Percentiles rank a stretch among this genome's conserved stretches.
Evolutionary conservation across 2,113 vertebrate genomes (phyloP).

Genomic region (Odontesthes bonariensis): DNA sequence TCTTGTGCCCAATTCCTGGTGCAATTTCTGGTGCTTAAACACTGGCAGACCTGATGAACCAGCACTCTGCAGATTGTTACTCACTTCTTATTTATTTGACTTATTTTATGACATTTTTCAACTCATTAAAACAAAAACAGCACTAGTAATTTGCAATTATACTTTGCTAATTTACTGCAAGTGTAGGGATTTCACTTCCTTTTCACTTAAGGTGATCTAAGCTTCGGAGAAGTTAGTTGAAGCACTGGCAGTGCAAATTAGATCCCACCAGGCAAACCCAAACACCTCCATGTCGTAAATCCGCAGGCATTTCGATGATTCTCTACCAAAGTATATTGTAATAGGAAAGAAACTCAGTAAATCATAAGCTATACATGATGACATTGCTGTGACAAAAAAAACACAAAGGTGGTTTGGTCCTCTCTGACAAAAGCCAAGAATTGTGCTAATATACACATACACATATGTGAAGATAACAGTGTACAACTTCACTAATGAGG

Average conservation of each 20-base stretch:
- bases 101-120: constrained; percentile 3
- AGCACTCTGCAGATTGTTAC: neutral
- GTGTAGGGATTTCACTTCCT: neutral
- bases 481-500: neutral
- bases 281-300: constrained; percentile 51
- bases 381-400: constrained; percentile 19
- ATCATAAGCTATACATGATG: constrained; percentile 29
- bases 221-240: constrained; percentile 18
- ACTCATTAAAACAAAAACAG: neutral
- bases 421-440: constrained; percentile 13
- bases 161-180: neutral
- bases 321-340: constrained; percentile 26
- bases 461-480: constrained; percentile 7
- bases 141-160: neutral
- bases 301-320: constrained; percentile 44
- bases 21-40: constrained; percentile 70
- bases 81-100: neutral
- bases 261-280: constrained; percentile 33
- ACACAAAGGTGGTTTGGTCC: constrained; percentile 19
- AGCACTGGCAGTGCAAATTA: constrained; percentile 26
- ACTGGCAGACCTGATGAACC: constrained; percentile 55
- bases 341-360: constrained; percentile 21
- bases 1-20: constrained; percentile 55
- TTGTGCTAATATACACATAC: constrained; percentile 27
- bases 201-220: constrained; percentile 39